Evolutionary conservation across 1,140 invertebrate species (phyloP), one percentile per base, ranked within the genome.

Genomic region (Drosophila equinoxialis): DNA sequence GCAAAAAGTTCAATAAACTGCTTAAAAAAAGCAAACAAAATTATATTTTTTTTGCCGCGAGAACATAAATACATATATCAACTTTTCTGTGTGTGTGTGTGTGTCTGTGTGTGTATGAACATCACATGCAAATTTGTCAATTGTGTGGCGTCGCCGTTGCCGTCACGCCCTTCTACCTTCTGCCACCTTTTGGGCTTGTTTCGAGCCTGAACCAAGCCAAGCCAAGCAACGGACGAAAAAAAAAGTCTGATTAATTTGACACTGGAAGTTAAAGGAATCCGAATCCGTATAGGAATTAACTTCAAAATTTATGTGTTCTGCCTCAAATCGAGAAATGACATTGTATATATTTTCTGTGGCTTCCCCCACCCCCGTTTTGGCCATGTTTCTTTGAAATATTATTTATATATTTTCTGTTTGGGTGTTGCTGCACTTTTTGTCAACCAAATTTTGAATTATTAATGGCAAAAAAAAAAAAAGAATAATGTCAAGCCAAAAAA

Each of bases 161-260:
- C 6, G 68, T 61, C 64, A 61, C 61, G 68, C 60, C 71, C 73
- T 60, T 65, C 55, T 61, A 65, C 65, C 63, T 68, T 71, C 68
- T 70, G 68, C 73, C 75, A 66, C 67, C 78, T 58, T 55, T 68
- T 73, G 68, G 58, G 57, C 45, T 51, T 51, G 45, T 59, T 37
- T 59, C 33, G n/a, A 37, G 57, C 17, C 57, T 37, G 55, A 35
- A 58, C 55, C 30, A 30, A 30, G 30, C 55, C 30, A 30, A 30
- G 30, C 14, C 45, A 48, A 48, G 6, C 14, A n/a, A 48, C 13
- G 6, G 17, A 10, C 17, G 11, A 23, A 48, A 81, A 81, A 71
- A 75, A 89, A 81, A 87, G 83, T 77, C 83, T 87, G 83, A 87
- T 87, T 87, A 87, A 87, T 87, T 89, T 87, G 83, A 87, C 83